Conservation (phyloP, 35 echinoderm and acorn worm species). For the Ophioderma brevispina region DNA sequence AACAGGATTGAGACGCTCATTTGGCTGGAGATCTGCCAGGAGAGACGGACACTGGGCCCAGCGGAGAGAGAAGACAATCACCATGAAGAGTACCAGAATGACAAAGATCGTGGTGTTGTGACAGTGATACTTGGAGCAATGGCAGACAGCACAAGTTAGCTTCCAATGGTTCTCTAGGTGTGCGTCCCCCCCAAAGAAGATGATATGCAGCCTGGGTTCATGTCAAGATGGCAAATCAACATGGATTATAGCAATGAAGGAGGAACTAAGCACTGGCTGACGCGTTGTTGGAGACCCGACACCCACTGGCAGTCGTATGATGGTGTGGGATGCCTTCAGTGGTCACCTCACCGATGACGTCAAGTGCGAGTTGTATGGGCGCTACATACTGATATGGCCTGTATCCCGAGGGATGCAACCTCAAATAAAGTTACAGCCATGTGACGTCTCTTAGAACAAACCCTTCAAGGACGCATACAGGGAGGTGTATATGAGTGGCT, state of each 20-base stretch:
- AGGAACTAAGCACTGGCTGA: background rate
- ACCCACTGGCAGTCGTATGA: background rate
- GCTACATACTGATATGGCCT: background rate
- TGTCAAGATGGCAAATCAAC: background rate
- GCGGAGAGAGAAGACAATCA: background rate
- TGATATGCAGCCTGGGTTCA: background rate
- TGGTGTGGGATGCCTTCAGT: slow-evolving; percentile 16
- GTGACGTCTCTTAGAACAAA: background rate
- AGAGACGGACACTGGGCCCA: background rate
- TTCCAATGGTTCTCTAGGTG: background rate
- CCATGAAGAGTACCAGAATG: background rate
- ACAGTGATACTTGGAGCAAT: background rate
- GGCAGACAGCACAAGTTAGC: background rate
- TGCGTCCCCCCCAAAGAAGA: background rate
- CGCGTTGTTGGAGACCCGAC: background rate
- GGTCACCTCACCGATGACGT: slow-evolving; percentile 1
- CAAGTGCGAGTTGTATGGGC: background rate
- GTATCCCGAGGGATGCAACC: background rate
- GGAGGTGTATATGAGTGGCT: slow-evolving; percentile 11
- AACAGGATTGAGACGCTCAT: slow-evolving; percentile 12
- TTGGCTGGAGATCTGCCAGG: background rate
- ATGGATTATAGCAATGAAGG: background rate
- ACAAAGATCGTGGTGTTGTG: background rate
- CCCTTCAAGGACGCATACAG: background rate
- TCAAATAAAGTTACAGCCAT: slow-evolving; percentile 1